Evolutionary conservation across 2,888 invertebrate genomes (phyloP), one percentile per base, ranked within the genome.

Genomic region (Bugulina stolonifera): DNA sequence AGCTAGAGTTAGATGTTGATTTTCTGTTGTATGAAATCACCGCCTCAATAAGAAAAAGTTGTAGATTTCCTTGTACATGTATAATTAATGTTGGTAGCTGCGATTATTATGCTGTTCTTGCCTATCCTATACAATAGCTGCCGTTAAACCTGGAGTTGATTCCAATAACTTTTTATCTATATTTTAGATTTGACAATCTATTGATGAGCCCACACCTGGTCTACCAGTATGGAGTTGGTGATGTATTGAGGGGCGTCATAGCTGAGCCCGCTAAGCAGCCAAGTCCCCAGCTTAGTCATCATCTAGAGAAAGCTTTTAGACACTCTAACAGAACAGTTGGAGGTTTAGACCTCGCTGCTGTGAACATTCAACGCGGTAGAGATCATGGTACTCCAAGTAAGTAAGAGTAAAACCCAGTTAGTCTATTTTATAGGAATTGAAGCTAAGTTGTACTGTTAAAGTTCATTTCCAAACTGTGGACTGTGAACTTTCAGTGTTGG

Each of bases 291-390:
- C 22, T 64, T 14, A 64, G 29, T 32, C 64, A 64, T 64, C 64
- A 64, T 27, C 34, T 64, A n/a, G 64, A 64, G 64, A 64, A 64
- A 29, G 32, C 64, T 64, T 64, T 64, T 64, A 64, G 32, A 34
- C 5, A 14, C 34, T 64, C 64, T 32, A 25, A 32, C 5, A 27
- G 64, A 32, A 64, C 64, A 29, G 32, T 32, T 32, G 64, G 64
- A 14, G 70, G 70, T 23, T 5, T 70, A 14, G 70, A 70, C 32
- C 23, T 70, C 3, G 32, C 32, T 3, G 70, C 70, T 25, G 18
- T 70, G 29, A 70, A 70, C 43, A 70, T 54, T 23, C 70, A 70
- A 52, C 23, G 70, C 10, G 70, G 70, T 27, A 43, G 70, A 43
- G 70, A 70, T 54, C 70, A 70, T 54, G 70, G 52, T 14, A 27